Conservation (phyloP, 2,113 vertebrate genomes). For the Amphiprion ocellaris region DNA sequence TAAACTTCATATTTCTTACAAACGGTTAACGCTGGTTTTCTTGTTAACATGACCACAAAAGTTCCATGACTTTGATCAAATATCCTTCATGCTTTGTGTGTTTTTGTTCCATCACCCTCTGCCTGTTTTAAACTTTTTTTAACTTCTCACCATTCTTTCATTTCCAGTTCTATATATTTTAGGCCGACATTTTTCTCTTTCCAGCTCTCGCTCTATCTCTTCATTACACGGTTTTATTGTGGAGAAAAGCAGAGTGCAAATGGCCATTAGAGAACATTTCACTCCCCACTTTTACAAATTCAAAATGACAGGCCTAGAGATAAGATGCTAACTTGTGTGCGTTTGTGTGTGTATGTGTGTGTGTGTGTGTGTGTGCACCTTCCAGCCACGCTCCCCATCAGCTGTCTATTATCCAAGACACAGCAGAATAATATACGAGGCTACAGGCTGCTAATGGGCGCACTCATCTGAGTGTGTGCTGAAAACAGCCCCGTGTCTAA, state of each 20-base stretch:
- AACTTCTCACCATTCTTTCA: not conserved
- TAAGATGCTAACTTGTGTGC: constrained; percentile 42
- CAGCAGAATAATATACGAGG: constrained; percentile 42
- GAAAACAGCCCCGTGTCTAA: constrained; percentile 16
- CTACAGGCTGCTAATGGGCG: constrained; percentile 34
- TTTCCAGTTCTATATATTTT: not conserved
- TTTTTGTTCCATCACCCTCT: no score
- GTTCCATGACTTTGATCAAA: no score
- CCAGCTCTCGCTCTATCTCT: constrained; percentile 18
- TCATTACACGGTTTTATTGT: constrained; percentile 48
- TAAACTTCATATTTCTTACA: no score
- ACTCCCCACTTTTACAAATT: constrained; percentile 60
- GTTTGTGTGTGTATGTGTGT: constrained; percentile 13
- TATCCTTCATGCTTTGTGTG: no score
- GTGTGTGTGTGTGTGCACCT: constrained; percentile 16
- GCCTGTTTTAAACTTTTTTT: not conserved
- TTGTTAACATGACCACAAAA: no score
- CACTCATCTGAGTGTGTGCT: not conserved
- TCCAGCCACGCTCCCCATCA: constrained; percentile 38
- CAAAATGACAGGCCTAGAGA: constrained; percentile 67
- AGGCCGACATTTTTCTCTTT: not conserved
- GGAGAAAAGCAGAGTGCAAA: constrained; percentile 61
- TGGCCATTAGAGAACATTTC: constrained; percentile 64
- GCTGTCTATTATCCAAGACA: constrained; percentile 55
- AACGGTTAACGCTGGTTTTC: no score